Evolutionary conservation across 2,113 vertebrate genomes (phyloP), one percentile per base, ranked within the genome.

Genomic region (Hiodon tergisus): DNA sequence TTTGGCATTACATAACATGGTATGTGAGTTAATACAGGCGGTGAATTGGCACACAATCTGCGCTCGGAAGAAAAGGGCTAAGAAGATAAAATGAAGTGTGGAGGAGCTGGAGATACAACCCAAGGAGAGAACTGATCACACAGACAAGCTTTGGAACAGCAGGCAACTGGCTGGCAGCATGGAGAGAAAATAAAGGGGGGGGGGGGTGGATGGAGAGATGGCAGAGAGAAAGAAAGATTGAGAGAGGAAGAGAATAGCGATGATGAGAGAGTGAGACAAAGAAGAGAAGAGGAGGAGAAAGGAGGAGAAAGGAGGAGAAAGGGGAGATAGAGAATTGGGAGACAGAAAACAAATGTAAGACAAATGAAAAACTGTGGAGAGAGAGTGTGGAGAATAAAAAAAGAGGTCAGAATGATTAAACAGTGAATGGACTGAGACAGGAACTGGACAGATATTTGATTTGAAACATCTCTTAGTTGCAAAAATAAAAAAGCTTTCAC

Each of bases 1-100:
- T 91, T 89, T 92, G 90, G 90, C 91, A 91, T 89, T 88, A 90
- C 89, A 91, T 91, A 89, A 91, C 87, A 92, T 91, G 88, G 85
- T 89, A 83, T 87, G 86, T 83, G 87, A 90, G 89, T 90, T 90
- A 90, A 90, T 89, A 88, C 90, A 89, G 89, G 88, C 90, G 90
- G 88, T 83, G 87, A 91, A 85, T 90, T 92, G 91, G 91, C 90
- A 91, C 84, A 76, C 79, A 87, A 86, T 86, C 81, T 74, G 81
- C 83, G 77, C 70, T 83, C 82, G 84, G 88, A 86, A 88, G 87
- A 90, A 84, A 88, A 85, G 79, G 75, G 78, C 80, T 78, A 75
- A 79, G 78, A 77, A 77, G 80, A 74, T 75, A 75, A 80, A 77
- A 81, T 71, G 78, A 80, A 77, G 79, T 77, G 76, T 76, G 79